Conservation (phyloP, 2,888 invertebrate species). For the Plagiodera versicolora region DNA sequence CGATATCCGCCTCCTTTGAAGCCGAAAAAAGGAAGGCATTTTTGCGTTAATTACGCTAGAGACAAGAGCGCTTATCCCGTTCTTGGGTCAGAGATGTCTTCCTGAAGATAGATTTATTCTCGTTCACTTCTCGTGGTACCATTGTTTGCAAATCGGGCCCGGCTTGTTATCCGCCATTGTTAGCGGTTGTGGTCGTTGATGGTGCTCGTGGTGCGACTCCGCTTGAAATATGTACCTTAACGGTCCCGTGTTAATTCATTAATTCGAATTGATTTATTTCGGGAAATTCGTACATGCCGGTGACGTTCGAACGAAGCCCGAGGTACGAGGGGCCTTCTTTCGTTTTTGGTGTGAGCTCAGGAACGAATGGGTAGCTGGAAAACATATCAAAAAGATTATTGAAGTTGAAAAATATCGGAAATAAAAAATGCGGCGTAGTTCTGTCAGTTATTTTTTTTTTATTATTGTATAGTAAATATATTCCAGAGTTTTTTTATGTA, state of each 20-base stretch:
- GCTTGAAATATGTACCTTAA: conserved; percentile 41
- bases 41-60: conserved; percentile 37
- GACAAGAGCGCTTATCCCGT: conserved; percentile 37
- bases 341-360: too few species aligned
- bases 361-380: too few species aligned
- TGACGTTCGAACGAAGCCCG: not conserved
- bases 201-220: conserved; percentile 37
- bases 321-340: too few species aligned
- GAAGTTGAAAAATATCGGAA: too few species aligned
- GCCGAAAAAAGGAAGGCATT: conserved; percentile 20
- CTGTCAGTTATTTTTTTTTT: too few species aligned
- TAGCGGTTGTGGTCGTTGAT: conserved; percentile 44
- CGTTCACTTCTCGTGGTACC: conserved; percentile 45
- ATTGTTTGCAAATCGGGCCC: conserved; percentile 54
- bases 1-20: conserved; percentile 16
- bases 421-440: too few species aligned
- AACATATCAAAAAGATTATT: too few species aligned
- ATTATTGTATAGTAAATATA: too few species aligned
- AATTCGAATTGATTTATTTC: conserved; percentile 31
- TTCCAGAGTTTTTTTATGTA: too few species aligned
- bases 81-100: conserved; percentile 46
- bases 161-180: conserved; percentile 52
- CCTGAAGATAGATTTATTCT: conserved; percentile 47
- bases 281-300: not conserved
- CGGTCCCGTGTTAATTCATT: conserved; percentile 38